Conservation (phyloP, 2,888 invertebrate genomes). For the Pseudococcus longispinus region DNA sequence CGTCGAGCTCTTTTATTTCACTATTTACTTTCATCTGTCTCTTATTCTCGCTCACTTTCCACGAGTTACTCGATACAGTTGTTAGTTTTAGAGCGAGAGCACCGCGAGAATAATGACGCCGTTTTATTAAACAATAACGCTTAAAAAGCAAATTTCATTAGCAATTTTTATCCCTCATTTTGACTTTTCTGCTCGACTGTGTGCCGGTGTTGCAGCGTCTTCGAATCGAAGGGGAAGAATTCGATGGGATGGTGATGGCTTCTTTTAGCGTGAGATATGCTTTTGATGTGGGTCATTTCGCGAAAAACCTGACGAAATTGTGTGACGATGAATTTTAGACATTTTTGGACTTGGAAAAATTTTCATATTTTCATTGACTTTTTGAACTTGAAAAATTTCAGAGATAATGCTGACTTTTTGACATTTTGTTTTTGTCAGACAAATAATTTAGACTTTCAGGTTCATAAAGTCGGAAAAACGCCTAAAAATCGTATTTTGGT, state of each 20-base stretch:
- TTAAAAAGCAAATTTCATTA: constrained; percentile 27
- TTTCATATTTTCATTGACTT: no score
- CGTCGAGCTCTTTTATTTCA: neutral
- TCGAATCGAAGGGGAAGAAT: neutral
- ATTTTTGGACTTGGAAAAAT: no score
- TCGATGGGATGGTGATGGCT: neutral
- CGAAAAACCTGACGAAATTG: no score
- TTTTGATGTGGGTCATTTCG: no score
- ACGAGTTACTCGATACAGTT: neutral
- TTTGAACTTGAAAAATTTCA: no score
- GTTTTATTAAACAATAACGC: constrained; percentile 10
- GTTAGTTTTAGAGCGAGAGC: neutral
- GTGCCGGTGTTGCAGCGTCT: neutral
- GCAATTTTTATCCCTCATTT: neutral
- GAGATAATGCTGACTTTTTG: no score
- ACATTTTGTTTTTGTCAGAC: no score
- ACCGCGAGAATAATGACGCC: constrained; percentile 3
- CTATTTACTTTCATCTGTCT: constrained; percentile 6
- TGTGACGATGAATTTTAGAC: no score
- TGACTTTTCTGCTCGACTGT: neutral
- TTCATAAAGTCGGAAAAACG: no score
- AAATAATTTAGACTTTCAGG: no score
- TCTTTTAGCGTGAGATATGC: no score
- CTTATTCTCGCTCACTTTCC: neutral
- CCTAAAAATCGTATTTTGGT: no score